Conservation (phyloP, 2,888 invertebrate genomes). For the Amblyjoppa proteus region DNA sequence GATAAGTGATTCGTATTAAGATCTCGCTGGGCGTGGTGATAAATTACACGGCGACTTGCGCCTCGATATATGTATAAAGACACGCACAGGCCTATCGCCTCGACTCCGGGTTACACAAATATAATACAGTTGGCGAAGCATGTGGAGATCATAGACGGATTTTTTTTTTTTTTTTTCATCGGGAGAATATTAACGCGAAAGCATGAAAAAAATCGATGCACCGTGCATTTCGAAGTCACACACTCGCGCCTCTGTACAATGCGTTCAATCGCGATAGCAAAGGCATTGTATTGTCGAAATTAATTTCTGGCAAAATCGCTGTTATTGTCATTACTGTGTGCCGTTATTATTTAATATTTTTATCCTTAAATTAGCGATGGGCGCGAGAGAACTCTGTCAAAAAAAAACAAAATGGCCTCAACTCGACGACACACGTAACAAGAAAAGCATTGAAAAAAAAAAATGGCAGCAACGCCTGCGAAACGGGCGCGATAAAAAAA, state of each 20-base stretch:
- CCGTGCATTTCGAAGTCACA: not conserved
- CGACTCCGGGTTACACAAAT: constrained; percentile 45
- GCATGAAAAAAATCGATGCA: constrained; percentile 45
- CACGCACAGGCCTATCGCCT: constrained; percentile 26
- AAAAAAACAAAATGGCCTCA: no score
- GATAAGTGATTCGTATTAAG: constrained; percentile 81
- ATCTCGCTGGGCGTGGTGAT: constrained; percentile 79
- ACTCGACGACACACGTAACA: no score
- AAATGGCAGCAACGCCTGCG: no score
- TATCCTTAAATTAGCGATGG: not conserved
- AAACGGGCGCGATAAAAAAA: no score
- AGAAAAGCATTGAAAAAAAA: no score
- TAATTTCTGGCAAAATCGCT: not conserved
- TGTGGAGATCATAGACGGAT: not conserved
- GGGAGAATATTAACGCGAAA: constrained; percentile 42
- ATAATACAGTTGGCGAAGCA: constrained; percentile 35
- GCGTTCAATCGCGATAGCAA: constrained; percentile 10
- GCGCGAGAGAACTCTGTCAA: no score
- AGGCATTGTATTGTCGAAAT: constrained; percentile 22
- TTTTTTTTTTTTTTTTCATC: not conserved
- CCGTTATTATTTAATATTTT: not conserved
- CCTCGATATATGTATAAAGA: constrained; percentile 44
- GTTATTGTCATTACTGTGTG: not conserved
- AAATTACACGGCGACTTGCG: constrained; percentile 77
- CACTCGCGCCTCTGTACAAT: not conserved